These are phyloP conservation scores for Valencia hispanica DNA, from an alignment of 2,797 vertebrate species.

Conservation along the genomic window DNA sequence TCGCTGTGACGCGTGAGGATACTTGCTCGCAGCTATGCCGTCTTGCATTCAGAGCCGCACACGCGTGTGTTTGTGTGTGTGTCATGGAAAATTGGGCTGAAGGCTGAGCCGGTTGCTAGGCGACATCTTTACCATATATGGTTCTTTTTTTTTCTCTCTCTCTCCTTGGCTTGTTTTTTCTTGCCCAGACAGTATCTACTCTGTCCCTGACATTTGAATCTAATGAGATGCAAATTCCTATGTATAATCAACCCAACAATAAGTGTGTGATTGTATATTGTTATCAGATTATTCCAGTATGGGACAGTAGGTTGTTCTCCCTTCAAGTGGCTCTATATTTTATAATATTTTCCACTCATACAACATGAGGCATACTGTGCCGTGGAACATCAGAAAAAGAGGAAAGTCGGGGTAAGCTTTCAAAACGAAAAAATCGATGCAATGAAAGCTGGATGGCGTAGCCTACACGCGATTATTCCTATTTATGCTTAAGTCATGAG, in stretches of 20 bases:
- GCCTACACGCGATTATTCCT: slow-evolving; percentile 45
- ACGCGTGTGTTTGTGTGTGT: slow-evolving; percentile 63
- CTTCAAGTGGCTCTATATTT: background rate
- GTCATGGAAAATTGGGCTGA: slow-evolving; percentile 88
- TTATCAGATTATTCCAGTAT: background rate
- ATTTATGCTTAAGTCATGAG: slow-evolving; percentile 40
- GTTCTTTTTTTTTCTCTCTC: slow-evolving; percentile 30
- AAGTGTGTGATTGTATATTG: background rate
- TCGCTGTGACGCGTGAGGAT: slow-evolving; percentile 49
- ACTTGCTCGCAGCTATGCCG: slow-evolving; percentile 62
- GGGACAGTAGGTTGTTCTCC: slow-evolving; percentile 11
- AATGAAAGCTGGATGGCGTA: slow-evolving; percentile 35
- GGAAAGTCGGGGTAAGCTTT: slow-evolving; percentile 53
- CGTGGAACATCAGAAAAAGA: slow-evolving; percentile 54
- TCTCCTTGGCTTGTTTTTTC: slow-evolving; percentile 33
- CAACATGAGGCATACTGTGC: background rate
- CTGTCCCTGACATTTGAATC: slow-evolving; percentile 50
- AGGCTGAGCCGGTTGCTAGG: slow-evolving; percentile 80
- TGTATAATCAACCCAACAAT: background rate
- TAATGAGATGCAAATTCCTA: slow-evolving; percentile 41
- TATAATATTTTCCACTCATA: slow-evolving; percentile 38
- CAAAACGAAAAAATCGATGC: slow-evolving; percentile 19
- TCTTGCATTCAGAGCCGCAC: slow-evolving; percentile 59
- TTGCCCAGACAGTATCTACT: slow-evolving; percentile 48
- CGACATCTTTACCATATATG: slow-evolving; percentile 78